Evolutionary conservation across 2,797 vertebrate species (phyloP).

Genomic region (Sus cebifrons): DNA sequence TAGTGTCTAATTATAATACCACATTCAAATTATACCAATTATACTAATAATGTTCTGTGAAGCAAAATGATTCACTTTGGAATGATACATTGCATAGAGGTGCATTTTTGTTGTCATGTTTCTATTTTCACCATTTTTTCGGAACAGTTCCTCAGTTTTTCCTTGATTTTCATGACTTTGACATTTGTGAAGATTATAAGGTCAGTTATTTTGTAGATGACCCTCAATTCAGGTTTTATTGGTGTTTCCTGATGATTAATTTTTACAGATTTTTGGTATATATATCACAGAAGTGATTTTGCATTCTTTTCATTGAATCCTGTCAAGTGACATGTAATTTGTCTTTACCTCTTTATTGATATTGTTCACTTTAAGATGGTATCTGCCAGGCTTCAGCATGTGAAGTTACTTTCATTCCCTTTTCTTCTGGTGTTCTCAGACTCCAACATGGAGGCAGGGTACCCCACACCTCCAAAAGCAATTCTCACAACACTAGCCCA

Average conservation of each 20-base stretch:
- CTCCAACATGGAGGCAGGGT: not conserved
- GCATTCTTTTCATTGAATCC: not conserved
- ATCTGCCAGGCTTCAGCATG: not conserved
- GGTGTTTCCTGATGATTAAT: not conserved
- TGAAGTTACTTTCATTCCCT: not conserved
- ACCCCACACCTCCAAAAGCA: not conserved
- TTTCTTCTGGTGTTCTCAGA: not conserved
- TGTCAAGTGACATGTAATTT: not conserved
- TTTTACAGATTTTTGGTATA: not conserved
- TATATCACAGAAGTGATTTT: conserved; percentile 30
- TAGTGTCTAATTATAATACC: conserved; percentile 22
- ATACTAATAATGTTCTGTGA: not conserved
- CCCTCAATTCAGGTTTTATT: not conserved
- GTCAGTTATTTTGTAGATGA: conserved; percentile 3
- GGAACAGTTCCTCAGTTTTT: not conserved
- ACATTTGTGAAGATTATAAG: conserved; percentile 29
- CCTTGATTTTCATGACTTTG: conserved; percentile 6
- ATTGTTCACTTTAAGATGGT: not conserved
- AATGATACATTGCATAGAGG: not conserved
- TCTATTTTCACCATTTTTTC: not conserved
- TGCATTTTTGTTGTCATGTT: not conserved
- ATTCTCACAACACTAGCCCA: not conserved
- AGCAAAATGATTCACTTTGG: not conserved
- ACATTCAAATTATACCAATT: not conserved
- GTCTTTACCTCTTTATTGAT: not conserved